Percentiles rank a stretch among this genome's conserved stretches.
Evolutionary conservation across 2,797 vertebrate genomes (phyloP).

Genomic region (Phalanger gymnotis): DNA sequence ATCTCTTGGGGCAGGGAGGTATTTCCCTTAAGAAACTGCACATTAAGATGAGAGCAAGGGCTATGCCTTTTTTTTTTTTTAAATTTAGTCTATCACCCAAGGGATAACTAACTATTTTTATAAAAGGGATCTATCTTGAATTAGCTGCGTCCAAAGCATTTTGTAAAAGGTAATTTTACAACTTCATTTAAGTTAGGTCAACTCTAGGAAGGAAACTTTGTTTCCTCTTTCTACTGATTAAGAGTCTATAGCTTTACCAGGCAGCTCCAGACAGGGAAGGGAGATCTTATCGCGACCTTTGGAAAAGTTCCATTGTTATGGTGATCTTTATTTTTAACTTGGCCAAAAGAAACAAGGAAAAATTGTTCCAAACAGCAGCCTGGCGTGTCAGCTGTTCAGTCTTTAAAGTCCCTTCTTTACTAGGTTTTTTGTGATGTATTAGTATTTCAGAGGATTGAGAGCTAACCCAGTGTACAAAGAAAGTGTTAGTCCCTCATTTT

Average conservation of each 20-base stretch:
- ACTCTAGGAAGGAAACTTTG: constrained; percentile 82
- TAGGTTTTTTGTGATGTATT: constrained; percentile 5
- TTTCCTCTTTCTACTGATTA: constrained; percentile 86
- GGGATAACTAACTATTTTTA: constrained; percentile 63
- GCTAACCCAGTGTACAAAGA: background rate
- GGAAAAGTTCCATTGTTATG: constrained; percentile 75
- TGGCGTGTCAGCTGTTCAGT: constrained; percentile 14
- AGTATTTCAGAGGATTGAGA: constrained; percentile 8
- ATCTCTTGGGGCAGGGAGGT: constrained; percentile 49
- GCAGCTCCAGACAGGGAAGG: constrained; percentile 78
- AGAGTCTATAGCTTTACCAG: constrained; percentile 79
- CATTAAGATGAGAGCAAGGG: constrained; percentile 56
- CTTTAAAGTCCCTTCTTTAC: constrained; percentile 7
- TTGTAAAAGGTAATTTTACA: constrained; percentile 71
- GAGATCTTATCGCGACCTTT: constrained; percentile 81
- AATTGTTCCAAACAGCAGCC: background rate
- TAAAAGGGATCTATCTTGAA: constrained; percentile 46
- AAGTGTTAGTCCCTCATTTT: background rate
- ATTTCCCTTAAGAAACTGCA: constrained; percentile 52
- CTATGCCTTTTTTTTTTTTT: constrained; percentile 10
- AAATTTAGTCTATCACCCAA: constrained; percentile 75
- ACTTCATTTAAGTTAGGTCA: constrained; percentile 66
- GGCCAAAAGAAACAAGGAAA: constrained; percentile 67
- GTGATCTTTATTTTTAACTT: constrained; percentile 39
- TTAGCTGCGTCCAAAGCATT: constrained; percentile 47